Conservation (phyloP, 1,140 invertebrate genomes). For the Drosophila malerkotliana region DNA sequence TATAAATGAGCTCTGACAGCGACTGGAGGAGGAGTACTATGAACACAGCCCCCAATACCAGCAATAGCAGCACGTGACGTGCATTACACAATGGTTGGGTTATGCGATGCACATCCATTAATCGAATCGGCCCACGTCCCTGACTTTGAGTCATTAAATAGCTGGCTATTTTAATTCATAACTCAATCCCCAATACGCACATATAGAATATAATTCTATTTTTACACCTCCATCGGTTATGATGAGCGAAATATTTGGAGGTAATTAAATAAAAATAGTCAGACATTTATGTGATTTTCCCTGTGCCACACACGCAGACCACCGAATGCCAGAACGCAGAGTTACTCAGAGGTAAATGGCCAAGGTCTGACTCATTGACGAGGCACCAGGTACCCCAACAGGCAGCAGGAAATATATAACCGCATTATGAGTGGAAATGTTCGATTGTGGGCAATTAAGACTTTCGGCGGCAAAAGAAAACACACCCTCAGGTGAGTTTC, state of each 20-base stretch:
- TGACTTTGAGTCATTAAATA: conserved; percentile 26
- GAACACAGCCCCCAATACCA: neutral
- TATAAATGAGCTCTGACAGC: conserved; percentile 19
- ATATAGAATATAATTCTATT: conserved; percentile 31
- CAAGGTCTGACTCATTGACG: conserved; percentile 52
- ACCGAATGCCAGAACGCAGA: neutral
- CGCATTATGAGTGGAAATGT: conserved; percentile 51
- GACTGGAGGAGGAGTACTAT: neutral
- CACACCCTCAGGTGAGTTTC: conserved; percentile 68
- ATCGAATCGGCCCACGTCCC: conserved; percentile 14
- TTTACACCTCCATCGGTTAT: conserved; percentile 24
- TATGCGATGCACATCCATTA: conserved; percentile 10
- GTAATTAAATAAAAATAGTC: conserved; percentile 69
- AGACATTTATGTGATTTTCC: conserved; percentile 44
- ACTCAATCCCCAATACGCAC: conserved; percentile 33
- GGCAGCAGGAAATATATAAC: conserved; percentile 18
- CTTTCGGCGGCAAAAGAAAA: conserved; percentile 46
- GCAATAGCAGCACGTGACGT: conserved; percentile 13
- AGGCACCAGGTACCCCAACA: conserved; percentile 28
- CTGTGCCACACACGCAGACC: conserved; percentile 43
- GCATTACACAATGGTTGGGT: conserved; percentile 16
- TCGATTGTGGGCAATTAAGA: conserved; percentile 57
- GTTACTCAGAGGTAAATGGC: conserved; percentile 47
- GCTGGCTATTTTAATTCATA: conserved; percentile 34
- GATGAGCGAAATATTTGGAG: conserved; percentile 63